Evolutionary conservation across 2,113 vertebrate genomes (phyloP).

Genomic region (Epinephelus lanceolatus): DNA sequence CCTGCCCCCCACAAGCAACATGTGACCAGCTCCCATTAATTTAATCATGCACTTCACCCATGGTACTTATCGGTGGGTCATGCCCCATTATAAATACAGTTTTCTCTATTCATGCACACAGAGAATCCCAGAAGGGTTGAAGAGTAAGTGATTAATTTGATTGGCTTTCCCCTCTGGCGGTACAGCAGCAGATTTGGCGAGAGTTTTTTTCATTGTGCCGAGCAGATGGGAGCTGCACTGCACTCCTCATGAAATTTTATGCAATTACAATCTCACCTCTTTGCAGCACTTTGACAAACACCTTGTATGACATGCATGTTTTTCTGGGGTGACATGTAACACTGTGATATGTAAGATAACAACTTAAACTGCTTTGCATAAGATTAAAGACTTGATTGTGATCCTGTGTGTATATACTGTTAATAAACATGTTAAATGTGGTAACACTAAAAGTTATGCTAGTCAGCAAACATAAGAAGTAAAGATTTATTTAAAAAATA

Average conservation of each 20-base stretch:
- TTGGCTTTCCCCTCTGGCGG: slow-evolving; percentile 71
- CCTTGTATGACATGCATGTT: slow-evolving; percentile 4
- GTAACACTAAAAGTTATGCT: background rate
- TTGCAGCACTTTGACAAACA: slow-evolving; percentile 40
- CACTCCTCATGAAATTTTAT: slow-evolving; percentile 62
- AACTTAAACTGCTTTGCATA: background rate
- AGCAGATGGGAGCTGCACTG: slow-evolving; percentile 68
- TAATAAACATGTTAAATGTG: background rate
- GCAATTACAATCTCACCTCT: slow-evolving; percentile 58
- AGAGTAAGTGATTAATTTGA: slow-evolving; percentile 81
- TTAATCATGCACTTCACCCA: slow-evolving; percentile 64
- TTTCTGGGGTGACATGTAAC: background rate
- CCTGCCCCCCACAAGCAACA: slow-evolving; percentile 31
- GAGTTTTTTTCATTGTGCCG: slow-evolving; percentile 44
- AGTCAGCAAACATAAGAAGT: background rate
- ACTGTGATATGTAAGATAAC: background rate
- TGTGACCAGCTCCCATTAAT: slow-evolving; percentile 62
- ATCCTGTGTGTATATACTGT: background rate
- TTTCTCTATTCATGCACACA: slow-evolving; percentile 64
- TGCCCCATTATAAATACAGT: slow-evolving; percentile 69
- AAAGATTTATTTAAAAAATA: background rate
- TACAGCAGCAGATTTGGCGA: slow-evolving; percentile 41
- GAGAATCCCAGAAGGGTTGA: slow-evolving; percentile 72
- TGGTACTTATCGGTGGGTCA: slow-evolving; percentile 59
- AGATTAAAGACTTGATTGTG: background rate